Evolutionary conservation across 2,797 vertebrate species (phyloP), one percentile per base, ranked within the genome.

Genomic region (Acrocephalus scirpaceus): DNA sequence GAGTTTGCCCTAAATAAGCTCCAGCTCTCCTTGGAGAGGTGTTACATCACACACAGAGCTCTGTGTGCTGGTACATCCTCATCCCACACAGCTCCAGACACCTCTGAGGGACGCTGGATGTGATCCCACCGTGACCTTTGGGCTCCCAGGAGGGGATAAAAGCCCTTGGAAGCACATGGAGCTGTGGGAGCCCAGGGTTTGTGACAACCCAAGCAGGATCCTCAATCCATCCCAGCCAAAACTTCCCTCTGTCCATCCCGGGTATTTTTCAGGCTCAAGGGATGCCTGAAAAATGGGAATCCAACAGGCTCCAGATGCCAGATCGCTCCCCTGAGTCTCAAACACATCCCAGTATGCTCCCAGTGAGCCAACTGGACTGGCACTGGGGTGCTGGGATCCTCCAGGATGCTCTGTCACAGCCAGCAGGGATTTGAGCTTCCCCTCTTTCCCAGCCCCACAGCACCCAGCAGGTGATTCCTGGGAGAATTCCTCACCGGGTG

Each of bases 1-100:
- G 30, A 86, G 91, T 47, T 53, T 84, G 94, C 13, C 95, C 94
- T 95, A 93, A 83, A 94, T 95, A 88, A 67, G 83, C 73, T 76
- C 3, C 7, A 48, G n/a, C 23, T 73, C 56, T 66, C 94, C 95
- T 47, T 34, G 65, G 80, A 53, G 80, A 74, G 73, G 0, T 38
- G 6, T 45, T 70, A 56, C 86, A 65, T 69, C 94, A 88, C 42
- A 2, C 23, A 1, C 51, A 34, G 66, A 17, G 5, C 80, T 74
- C 61, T 0, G 0, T 23, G 84, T 56, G 81, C 81, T 1, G 3
- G 50, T 22, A 14, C 81, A 29, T 4, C 74, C 90, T 20, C 62
- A 5, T 25, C 45, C 29, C 2, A 25, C 76, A 9, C 13, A 0
- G n/a, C 5, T 47, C 84, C 47, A 0, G 60, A 25, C 51, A 29